Percentiles rank a stretch among this genome's conserved stretches.
Evolutionary conservation across 2,113 vertebrate genomes (phyloP).

Genomic region (Heptranchias perlo): DNA sequence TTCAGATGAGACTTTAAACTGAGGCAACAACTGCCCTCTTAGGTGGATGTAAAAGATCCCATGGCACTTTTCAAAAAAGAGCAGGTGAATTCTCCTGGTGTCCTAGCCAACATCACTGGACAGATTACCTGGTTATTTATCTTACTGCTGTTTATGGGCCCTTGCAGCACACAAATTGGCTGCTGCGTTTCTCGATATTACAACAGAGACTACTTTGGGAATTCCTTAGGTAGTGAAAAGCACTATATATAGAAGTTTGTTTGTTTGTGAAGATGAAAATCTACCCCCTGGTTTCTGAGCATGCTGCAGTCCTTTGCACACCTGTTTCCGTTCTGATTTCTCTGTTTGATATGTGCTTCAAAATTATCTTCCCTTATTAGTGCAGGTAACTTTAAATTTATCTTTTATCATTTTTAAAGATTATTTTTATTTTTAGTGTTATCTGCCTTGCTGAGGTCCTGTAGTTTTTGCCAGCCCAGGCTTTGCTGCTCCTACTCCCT

Average conservation of each 20-base stretch:
- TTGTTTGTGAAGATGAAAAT: neutral
- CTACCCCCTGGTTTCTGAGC: neutral
- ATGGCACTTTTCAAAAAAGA: neutral
- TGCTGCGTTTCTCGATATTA: neutral
- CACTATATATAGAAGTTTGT: neutral
- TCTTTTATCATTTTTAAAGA: neutral
- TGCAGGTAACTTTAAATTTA: neutral
- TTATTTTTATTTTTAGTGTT: neutral
- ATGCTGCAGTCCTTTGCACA: neutral
- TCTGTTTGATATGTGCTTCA: neutral
- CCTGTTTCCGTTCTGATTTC: neutral
- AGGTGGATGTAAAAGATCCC: neutral
- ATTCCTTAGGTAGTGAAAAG: neutral
- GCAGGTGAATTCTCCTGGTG: neutral
- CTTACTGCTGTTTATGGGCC: no score
- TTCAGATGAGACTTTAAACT: no score
- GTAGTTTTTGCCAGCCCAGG: neutral
- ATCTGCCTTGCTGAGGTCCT: neutral
- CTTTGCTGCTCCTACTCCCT: neutral
- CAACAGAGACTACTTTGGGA: neutral
- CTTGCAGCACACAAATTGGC: neutral
- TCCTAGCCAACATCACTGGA: neutral
- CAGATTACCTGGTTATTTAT: neutral
- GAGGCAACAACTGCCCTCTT: neutral
- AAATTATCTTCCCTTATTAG: neutral